Conservation (phyloP, 2,797 vertebrate genomes). For the Parotocinclus haroldoi region DNA sequence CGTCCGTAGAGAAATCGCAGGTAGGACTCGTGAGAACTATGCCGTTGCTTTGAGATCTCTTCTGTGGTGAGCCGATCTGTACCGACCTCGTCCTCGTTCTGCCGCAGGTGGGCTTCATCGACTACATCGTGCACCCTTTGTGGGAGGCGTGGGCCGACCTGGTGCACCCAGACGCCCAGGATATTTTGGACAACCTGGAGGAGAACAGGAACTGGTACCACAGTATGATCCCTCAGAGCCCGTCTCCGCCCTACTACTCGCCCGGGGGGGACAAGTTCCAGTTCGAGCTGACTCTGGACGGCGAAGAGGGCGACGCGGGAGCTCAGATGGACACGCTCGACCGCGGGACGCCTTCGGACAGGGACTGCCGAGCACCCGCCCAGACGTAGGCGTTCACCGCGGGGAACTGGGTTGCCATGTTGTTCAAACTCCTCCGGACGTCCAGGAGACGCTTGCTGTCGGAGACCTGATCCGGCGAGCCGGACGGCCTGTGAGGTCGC, state of each 20-base stretch:
- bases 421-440: conserved; percentile 1
- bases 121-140: conserved; percentile 95
- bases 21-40: conserved; percentile 58
- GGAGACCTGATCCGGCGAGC: neutral
- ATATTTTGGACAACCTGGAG: conserved; percentile 94
- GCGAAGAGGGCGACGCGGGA: conserved; percentile 69
- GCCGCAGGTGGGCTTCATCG: conserved; percentile 91
- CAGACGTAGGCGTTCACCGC: conserved; percentile 46
- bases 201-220: conserved; percentile 99
- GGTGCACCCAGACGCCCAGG: conserved; percentile 96
- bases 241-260: conserved; percentile 88
- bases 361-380: conserved; percentile 14
- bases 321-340: conserved; percentile 64
- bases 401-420: conserved; percentile 2
- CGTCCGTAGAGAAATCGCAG: conserved; percentile 97
- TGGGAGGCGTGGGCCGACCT: conserved; percentile 99
- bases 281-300: conserved; percentile 87
- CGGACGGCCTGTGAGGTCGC: no score
- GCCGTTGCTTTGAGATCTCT: neutral
- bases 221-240: conserved; percentile 97
- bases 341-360: conserved; percentile 64
- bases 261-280: conserved; percentile 87
- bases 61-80: no score
- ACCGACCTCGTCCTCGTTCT: neutral
- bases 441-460: conserved; percentile 16